Conservation (phyloP, 2,797 vertebrate genomes). For the Clarias laeviceps region DNA sequence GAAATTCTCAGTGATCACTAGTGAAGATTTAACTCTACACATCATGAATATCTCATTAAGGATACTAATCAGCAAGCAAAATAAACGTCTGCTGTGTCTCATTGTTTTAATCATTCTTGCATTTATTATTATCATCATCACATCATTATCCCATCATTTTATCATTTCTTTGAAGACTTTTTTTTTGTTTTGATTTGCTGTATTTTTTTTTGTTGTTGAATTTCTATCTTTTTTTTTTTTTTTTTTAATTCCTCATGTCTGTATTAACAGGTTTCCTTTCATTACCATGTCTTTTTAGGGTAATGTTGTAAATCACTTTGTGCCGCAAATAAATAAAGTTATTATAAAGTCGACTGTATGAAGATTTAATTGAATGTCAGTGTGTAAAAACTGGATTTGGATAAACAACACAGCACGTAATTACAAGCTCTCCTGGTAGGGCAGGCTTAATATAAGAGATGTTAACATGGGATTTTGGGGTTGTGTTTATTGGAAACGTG, state of each 20-base stretch:
- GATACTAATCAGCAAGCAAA: background rate
- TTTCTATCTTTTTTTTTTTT: background rate
- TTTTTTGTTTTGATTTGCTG: background rate
- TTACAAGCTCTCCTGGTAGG: background rate
- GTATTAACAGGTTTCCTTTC: background rate
- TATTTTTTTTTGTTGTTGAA: background rate
- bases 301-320: background rate
- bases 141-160: constrained; percentile 19
- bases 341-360: background rate
- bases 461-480: background rate
- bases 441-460: background rate
- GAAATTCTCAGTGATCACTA: background rate
- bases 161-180: background rate
- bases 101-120: constrained; percentile 12
- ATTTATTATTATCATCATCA: background rate
- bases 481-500: background rate
- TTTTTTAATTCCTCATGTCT: background rate
- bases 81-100: constrained; percentile 5
- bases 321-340: background rate
- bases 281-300: background rate
- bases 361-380: constrained; percentile 11
- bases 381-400: background rate
- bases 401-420: background rate
- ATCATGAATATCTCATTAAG: constrained; percentile 19
- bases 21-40: background rate